Evolutionary conservation across 35 echinoderm and acorn worm species (phyloP), one percentile per base, ranked within the genome.

Genomic region (Anneissia japonica): DNA sequence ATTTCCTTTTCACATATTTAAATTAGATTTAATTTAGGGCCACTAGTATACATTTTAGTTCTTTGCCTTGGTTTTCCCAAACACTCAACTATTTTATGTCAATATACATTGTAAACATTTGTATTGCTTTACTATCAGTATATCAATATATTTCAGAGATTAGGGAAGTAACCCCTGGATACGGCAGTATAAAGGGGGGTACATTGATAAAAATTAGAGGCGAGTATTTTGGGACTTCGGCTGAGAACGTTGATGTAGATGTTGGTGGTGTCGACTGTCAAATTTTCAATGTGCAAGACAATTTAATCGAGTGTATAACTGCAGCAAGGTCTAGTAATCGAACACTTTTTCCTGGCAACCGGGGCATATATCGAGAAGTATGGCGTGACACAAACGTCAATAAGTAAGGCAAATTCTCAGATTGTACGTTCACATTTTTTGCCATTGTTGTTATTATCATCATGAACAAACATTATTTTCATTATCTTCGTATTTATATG

Each of bases 261-360:
- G 84, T 93, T 26, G 86, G 81, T 32, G 91, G 83, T 19, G 82
- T 85, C 3, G 5, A 30, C 0, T 93, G 91, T 74, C 36, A 56
- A 14, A 82, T 93, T 29, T 36, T 46, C 0, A 21, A 35, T 36
- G 72, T 82, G 0, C 84, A 31, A 7, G 77, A 84, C 16, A 80
- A 43, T 3, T 36, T 35, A 12, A 93, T 89, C 19, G 21, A 32
- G 1, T 88, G 86, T 46, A 36, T 72, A 30, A 45, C 35, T 85
- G 3, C 75, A 74, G 0, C 14, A 84, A 34, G 74, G 39, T 12
- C 23, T 37, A 37, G 83, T 78, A 17, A 84, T 31, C 26, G 72
- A 29, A 33, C 78, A 82, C 31, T n/a, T 35, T 14, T 34, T 86
- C 43, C 34, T 9, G 1, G 45, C 86, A 37, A 37, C 30, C 39